A percentile compares a stretch with the other conserved stretches of the same genome.
Evolutionary conservation across 2,888 invertebrate genomes (phyloP).

Genomic region (Lasioglossum malachurum): DNA sequence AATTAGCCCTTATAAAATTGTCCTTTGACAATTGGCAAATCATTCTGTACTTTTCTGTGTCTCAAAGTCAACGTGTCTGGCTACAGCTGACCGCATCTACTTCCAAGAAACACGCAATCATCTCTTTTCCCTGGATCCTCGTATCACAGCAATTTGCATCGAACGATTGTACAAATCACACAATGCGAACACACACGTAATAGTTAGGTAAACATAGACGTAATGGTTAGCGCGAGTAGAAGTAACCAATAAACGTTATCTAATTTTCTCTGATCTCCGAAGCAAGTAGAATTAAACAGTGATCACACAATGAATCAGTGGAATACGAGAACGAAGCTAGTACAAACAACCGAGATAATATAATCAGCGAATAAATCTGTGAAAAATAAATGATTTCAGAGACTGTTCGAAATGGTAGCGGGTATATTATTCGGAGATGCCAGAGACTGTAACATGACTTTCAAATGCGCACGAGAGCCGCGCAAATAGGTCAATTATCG

Average conservation of each 20-base stretch:
- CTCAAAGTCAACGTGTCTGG: background rate
- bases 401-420: background rate
- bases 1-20: background rate
- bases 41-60: background rate
- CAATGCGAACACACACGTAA: background rate
- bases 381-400: background rate
- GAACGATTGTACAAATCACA: background rate
- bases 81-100: background rate
- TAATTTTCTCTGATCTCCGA: background rate
- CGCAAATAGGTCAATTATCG: conserved; percentile 46
- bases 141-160: background rate
- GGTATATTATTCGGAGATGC: background rate
- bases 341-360: background rate
- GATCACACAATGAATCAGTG: background rate
- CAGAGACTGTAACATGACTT: conserved; percentile 20
- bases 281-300: background rate
- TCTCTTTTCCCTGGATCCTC: background rate
- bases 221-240: background rate
- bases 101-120: background rate
- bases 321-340: background rate
- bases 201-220: background rate
- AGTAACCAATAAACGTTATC: background rate
- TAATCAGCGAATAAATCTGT: background rate
- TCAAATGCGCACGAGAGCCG: conserved; percentile 7
- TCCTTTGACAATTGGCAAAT: background rate